phyloP scores from a whole-genome alignment of 92 coral and sea anemone genomes.

The Hydrozoanthus gracilis region DNA sequence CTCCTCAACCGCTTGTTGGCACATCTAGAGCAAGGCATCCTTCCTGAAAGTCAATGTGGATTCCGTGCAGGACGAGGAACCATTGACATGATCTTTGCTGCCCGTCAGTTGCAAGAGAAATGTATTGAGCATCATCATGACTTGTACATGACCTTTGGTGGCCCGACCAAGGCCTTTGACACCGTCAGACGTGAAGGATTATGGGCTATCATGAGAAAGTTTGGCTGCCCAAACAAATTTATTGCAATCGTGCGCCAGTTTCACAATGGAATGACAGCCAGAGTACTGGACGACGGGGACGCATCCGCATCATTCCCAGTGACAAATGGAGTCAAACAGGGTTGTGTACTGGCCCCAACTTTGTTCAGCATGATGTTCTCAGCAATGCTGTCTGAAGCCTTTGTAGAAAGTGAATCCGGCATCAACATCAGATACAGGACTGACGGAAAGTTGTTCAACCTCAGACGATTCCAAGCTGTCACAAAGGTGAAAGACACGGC shows the following conservation, averaged over 20 bases:
- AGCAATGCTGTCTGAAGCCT: neutral
- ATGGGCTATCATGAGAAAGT: neutral
- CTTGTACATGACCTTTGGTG: constrained; percentile 43
- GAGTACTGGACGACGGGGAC: neutral
- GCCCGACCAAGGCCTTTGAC: constrained; percentile 46
- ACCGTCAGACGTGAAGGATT: constrained; percentile 4
- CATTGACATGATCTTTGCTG: constrained; percentile 53
- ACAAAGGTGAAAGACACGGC: neutral
- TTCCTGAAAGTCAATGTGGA: too few species aligned
- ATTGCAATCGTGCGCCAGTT: neutral
- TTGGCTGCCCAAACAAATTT: constrained; percentile 1
- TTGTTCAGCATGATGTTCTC: constrained; percentile 23
- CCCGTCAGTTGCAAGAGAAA: constrained; percentile 47
- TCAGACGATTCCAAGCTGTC: neutral
- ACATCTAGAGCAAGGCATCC: constrained; percentile 34
- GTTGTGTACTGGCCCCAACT: constrained; percentile 5
- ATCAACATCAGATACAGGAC: constrained; percentile 4
- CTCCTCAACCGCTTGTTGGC: too few species aligned
- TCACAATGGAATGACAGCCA: neutral
- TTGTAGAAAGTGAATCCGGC: neutral
- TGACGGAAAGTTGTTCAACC: neutral
- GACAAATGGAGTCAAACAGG: neutral
- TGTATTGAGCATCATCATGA: constrained; percentile 6
- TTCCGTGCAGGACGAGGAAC: too few species aligned
- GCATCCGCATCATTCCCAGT: neutral